A percentile compares a stretch with the other conserved stretches of the same genome.
phyloP scores from a whole-genome alignment of 2,888 invertebrate species.

The Drosophila lacicola region DNA sequence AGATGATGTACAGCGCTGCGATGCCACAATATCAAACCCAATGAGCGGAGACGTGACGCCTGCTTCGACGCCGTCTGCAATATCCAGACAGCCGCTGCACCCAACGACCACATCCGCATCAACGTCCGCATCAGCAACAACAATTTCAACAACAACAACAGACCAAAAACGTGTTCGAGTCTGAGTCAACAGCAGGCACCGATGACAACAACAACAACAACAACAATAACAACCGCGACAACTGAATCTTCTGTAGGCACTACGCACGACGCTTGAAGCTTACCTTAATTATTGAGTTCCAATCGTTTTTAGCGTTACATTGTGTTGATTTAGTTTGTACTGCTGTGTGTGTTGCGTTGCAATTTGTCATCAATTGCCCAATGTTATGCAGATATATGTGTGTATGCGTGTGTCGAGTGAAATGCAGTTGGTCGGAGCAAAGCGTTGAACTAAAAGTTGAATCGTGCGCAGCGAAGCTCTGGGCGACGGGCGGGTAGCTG shows the following conservation, averaged over 20 bases:
- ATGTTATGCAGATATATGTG: conserved; percentile 3
- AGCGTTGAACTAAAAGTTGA: conserved; percentile 73
- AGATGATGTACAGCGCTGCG: conserved; percentile 89
- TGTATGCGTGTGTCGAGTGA: background rate
- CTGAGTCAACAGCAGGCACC: conserved; percentile 30
- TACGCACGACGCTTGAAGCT: conserved; percentile 15
- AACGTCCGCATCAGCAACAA: conserved; percentile 43
- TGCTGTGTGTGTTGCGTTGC: conserved; percentile 1
- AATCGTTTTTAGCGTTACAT: conserved; percentile 30
- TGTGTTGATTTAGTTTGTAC: conserved; percentile 19
- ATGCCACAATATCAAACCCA: conserved; percentile 95
- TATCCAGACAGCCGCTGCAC: conserved; percentile 66
- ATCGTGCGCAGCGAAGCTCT: conserved; percentile 63
- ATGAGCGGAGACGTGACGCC: conserved; percentile 87
- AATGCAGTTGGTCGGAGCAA: conserved; percentile 61
- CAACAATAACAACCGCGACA: conserved; percentile 2
- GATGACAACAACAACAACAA: conserved; percentile 31
- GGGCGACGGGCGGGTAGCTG: conserved; percentile 80
- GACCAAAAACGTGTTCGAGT: conserved; percentile 34
- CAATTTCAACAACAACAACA: conserved; percentile 26
- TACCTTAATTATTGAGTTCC: conserved; percentile 24
- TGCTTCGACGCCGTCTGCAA: conserved; percentile 78
- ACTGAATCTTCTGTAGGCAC: conserved; percentile 1
- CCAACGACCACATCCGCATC: conserved; percentile 46
- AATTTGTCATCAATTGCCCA: conserved; percentile 15